phyloP scores from a whole-genome alignment of 2,113 vertebrate species.

The Oceanites oceanicus region DNA sequence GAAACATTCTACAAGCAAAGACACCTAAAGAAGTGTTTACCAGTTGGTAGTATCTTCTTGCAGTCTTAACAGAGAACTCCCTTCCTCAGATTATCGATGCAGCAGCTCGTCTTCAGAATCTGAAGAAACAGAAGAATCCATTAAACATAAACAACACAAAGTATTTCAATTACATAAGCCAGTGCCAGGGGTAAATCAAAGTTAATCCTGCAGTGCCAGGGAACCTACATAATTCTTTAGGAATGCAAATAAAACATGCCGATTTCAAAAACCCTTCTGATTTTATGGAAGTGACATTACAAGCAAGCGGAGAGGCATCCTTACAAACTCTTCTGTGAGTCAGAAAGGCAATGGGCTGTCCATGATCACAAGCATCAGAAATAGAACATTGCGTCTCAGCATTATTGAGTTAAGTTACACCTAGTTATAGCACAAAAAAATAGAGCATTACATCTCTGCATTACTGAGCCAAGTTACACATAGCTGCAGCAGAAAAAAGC shows the following conservation, averaged over 20 bases:
- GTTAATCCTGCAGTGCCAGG: background rate
- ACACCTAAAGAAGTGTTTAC: conserved; percentile 58
- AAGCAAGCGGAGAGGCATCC: background rate
- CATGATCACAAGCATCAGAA: conserved; percentile 18
- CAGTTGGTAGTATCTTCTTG: conserved; percentile 49
- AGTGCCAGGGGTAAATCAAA: background rate
- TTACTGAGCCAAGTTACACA: background rate
- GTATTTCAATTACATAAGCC: background rate
- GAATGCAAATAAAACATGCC: background rate
- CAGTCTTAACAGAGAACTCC: conserved; percentile 28
- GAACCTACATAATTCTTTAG: background rate
- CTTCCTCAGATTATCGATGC: background rate
- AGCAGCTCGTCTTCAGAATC: conserved; percentile 48
- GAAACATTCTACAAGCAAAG: background rate
- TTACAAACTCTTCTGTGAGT: background rate
- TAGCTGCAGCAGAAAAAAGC: conserved; percentile 15
- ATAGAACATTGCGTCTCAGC: conserved; percentile 19
- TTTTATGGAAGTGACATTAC: background rate
- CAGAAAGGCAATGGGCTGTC: background rate
- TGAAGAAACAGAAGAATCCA: conserved; percentile 27
- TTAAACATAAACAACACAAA: background rate
- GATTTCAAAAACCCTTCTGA: background rate
- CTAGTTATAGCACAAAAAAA: conserved; percentile 3
- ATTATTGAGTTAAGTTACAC: background rate
- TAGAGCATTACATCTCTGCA: conserved; percentile 37